Base-by-base conservation (phyloP, 2,797 vertebrate genomes). In the Nasua narica region DNA sequence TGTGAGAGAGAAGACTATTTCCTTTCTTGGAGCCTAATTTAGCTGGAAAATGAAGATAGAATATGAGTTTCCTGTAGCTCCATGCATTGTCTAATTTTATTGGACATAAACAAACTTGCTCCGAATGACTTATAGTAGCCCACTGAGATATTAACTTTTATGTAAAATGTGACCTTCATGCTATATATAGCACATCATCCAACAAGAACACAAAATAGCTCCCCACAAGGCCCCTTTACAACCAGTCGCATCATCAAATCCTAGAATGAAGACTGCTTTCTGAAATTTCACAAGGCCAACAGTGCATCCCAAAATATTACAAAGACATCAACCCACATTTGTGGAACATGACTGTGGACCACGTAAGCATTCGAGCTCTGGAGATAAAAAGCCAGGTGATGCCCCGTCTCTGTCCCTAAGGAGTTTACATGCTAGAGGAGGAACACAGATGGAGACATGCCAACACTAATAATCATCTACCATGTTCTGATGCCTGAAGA, bases 11-110 rank as follows among this genome's bases (percentile, higher is more conserved):
- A 95, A 97, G 5, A 7, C 32, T 72, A 67, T 94, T 98, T 98
- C 92, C 65, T 96, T 96, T 97, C 94, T 85, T 91, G 35, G 92
- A 97, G 93, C 89, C 96, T 88, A 97, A 97, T 97, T 97, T 98
- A 98, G 96, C 96, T 97, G 67, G 93, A 98, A 97, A 96, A 96
- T 46, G 95, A 96, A 94, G 96, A 62, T 77, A 87, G 96, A 97
- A 96, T 91, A 56, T 92, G 96, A 92, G 78, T 82, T 98, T 98
- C 96, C 97, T 96, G 95, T 52, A 86, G 89, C 65, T 96, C 96
- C 60, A 1, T 93, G 87, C 82, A 29, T 95, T 95, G 69, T 97
- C 62, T 94, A 91, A 96, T 96, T 95, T 97, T 89, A 46, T 95
- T 60, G 97, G 84, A 94, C 25, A 72, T 90, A 97, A 97, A 97